Base-by-base conservation (phyloP, 2,113 vertebrate species). In the Aramus guarauna region DNA sequence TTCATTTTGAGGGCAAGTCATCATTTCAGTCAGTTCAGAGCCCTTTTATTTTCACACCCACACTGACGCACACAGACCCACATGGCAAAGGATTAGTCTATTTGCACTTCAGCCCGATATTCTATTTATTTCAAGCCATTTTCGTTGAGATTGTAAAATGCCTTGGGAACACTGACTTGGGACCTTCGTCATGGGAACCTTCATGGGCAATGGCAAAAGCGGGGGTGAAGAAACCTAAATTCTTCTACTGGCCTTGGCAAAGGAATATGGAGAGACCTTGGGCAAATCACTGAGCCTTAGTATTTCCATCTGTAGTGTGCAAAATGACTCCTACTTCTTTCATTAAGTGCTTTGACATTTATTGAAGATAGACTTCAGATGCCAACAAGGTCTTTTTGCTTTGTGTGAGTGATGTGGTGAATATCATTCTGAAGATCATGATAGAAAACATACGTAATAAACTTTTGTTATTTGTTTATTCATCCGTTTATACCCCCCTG, bases 61-160 rank as follows among this genome's bases (percentile, higher is more conserved):
- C 5, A 3, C 36, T 84, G 58, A 34, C 19, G 23, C 0, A 0
- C 4, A 8, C 36, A 55, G 29, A 19, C 37, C n/a, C 22, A 14
- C 17, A 8, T 1, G 59, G 32, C 37, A 85, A 56, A 24, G 6
- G 4, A 41, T 63, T 15, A 4, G 30, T 53, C 37, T 81, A n/a
- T 76, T 77, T 93, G n/a, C 43, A 23, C n/a, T 81, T 72, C 56
- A 90, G 27, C 9, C 32, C 64, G 60, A 12, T 3, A 4, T n/a
- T 60, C 3, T n/a, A 21, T 66, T 89, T 81, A 4, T 87, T 75
- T 82, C 12, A 43, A 81, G 27, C 24, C 4, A 0, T 9, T 1
- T 60, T 67, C 7, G 30, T 59, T 26, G 32, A 15, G 18, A 48
- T 12, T 69, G 45, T 17, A 52, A 66, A 78, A 72, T n/a, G 43